A percentile compares a stretch with the other conserved stretches of the same genome.
These are phyloP conservation scores for Cirrhinus molitorella DNA, from an alignment of 2,797 vertebrate species.

Conservation along the genomic window DNA sequence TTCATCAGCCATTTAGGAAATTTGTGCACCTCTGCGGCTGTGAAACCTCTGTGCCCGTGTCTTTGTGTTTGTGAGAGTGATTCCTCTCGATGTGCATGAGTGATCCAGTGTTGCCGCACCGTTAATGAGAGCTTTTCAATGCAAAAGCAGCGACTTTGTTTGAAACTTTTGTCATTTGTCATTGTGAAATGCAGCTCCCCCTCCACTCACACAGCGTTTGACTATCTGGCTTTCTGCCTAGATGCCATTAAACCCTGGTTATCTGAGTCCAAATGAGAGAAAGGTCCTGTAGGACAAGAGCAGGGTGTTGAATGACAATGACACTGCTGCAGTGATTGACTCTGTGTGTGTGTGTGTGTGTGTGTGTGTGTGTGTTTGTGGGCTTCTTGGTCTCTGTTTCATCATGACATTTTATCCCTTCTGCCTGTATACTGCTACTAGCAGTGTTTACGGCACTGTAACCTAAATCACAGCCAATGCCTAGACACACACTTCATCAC, in stretches of 20 bases:
- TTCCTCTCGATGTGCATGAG: slow-evolving; percentile 60
- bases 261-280: slow-evolving; percentile 67
- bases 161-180: slow-evolving; percentile 72
- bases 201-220: slow-evolving; percentile 62
- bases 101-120: slow-evolving; percentile 52
- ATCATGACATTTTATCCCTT: slow-evolving; percentile 44
- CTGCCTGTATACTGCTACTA: slow-evolving; percentile 37
- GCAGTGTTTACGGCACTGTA: slow-evolving; percentile 44
- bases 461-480: slow-evolving; percentile 26
- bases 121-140: slow-evolving; percentile 66
- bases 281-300: slow-evolving; percentile 60
- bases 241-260: slow-evolving; percentile 67
- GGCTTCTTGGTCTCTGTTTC: slow-evolving; percentile 31
- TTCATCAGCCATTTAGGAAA: slow-evolving; percentile 20
- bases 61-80: slow-evolving; percentile 43
- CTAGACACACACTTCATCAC: background rate
- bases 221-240: slow-evolving; percentile 68
- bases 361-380: slow-evolving; percentile 25
- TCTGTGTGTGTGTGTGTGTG: slow-evolving; percentile 33
- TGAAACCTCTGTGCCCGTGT: slow-evolving; percentile 4
- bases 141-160: slow-evolving; percentile 64
- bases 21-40: background rate
- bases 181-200: slow-evolving; percentile 66
- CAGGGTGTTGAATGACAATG: slow-evolving; percentile 60
- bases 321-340: slow-evolving; percentile 45